Evolutionary conservation across 2,888 invertebrate genomes (phyloP).

Genomic region (Archips xylosteana): DNA sequence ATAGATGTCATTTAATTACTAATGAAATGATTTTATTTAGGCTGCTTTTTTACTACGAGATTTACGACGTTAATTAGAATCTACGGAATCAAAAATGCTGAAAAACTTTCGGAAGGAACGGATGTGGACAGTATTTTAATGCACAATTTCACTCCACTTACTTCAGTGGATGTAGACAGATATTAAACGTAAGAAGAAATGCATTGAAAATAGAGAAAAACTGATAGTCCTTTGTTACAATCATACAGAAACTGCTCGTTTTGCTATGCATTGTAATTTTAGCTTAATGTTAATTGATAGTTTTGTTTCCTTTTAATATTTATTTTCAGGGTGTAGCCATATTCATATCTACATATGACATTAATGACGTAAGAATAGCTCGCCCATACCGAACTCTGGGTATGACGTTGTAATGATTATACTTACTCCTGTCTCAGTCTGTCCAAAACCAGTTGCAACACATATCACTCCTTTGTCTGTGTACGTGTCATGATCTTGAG

Average conservation of each 20-base stretch:
- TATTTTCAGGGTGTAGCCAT: too few species aligned
- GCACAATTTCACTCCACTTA: conserved; percentile 9
- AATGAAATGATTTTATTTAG: conserved; percentile 7
- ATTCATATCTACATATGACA: too few species aligned
- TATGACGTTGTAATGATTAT: neutral
- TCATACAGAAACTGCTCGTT: too few species aligned
- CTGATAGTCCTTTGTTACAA: too few species aligned
- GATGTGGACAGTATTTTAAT: conserved; percentile 4
- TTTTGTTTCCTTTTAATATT: too few species aligned
- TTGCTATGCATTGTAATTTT: too few species aligned
- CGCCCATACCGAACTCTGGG: too few species aligned
- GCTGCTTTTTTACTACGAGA: neutral
- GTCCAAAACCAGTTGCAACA: neutral
- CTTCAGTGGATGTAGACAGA: neutral
- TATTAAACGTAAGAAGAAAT: too few species aligned
- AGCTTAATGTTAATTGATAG: too few species aligned
- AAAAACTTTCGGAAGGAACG: conserved; percentile 5
- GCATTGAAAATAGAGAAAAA: too few species aligned
- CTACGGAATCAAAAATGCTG: neutral
- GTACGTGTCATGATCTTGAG: neutral
- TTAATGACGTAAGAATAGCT: too few species aligned
- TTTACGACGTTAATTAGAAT: neutral
- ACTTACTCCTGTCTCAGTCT: neutral
- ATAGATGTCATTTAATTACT: neutral
- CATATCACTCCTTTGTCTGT: neutral